Base-by-base conservation (phyloP, 1,140 invertebrate genomes). In the Pectinophora gossypiella region DNA sequence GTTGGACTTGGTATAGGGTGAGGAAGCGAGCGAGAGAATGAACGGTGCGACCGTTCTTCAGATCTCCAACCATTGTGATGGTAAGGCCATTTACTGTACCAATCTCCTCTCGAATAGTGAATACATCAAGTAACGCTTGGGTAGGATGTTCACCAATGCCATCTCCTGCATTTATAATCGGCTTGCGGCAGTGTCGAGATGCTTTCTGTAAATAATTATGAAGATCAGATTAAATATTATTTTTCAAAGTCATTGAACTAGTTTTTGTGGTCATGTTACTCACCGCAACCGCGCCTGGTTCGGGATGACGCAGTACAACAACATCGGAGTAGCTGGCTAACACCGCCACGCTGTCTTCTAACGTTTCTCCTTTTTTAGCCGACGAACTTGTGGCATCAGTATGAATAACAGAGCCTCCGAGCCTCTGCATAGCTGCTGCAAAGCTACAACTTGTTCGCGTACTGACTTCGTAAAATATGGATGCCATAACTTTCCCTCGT, bases 111-210 rank as follows among this genome's bases (percentile, higher is more conserved):
- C 98, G 90, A 64, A 99, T 99, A 13, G 98, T 99, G 73, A 99
- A 99, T 5, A 99, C 92, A 86, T 99, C 99, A 0, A 99, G 88
- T 12, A 99, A 84, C 0, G 99, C 98, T 89, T 99, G 99, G 0
- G 97, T 99, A 0, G 99, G 99, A 89, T 99, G 99, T 88, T 99
- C 98, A 0, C 99, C 99, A 3, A 96, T 91, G 19, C 99, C 99
- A 89, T 99, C 98, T 12, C 99, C 99, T 19, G 97, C 99, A 90
- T 99, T 99, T 23, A 99, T 94, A 3, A 99, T 82, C 0, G 98
- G 97, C 71, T 96, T 98, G 0, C 94, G 91, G 67, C 93, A 94
- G 53, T 93, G 92, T 12, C 91, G 89, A 0, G 96, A 92, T 13
- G 96, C 97, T 68, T 91, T 90, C 95, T 98, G 61, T 19, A 89